A percentile compares a stretch with the other conserved stretches of the same genome.
Conservation (phyloP, 30 jellyfish, hydroid and myxozoan genomes). For the Aurelia aurita complex sp. Pacific region DNA sequence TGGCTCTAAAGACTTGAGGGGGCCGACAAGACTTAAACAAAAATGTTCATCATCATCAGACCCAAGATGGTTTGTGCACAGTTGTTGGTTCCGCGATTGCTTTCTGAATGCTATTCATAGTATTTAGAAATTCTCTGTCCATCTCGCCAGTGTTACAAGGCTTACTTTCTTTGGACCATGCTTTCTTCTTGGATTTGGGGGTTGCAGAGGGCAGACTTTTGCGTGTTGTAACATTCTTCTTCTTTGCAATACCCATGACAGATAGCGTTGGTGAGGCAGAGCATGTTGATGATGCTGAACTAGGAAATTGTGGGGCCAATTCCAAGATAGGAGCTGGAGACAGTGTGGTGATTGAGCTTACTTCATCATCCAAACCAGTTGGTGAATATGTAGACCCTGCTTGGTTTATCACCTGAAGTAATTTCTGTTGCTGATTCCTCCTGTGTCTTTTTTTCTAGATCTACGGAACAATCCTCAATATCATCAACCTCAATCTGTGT, state of each 20-base stretch:
- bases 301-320: background rate
- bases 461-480: no score
- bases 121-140: background rate
- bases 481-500: background rate
- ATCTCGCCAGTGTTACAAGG: background rate
- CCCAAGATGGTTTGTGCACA: background rate
- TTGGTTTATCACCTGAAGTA: constrained; percentile 2
- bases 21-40: constrained; percentile 22
- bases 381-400: background rate
- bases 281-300: background rate
- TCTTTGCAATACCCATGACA: background rate
- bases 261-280: background rate
- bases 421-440: no score
- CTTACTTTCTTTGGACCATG: constrained; percentile 16
- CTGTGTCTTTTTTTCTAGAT: no score
- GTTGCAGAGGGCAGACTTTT: constrained; percentile 2
- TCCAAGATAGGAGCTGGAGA: constrained; percentile 13
- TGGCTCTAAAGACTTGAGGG: constrained; percentile 23
- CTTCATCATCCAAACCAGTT: constrained; percentile 9
- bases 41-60: constrained; percentile 17
- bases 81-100: constrained; percentile 4
- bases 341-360: background rate
- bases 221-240: background rate
- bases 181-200: constrained; percentile 5
- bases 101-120: constrained; percentile 6